phyloP scores from a whole-genome alignment of 2,113 vertebrate genomes.

The Stigmatopora nigra region DNA sequence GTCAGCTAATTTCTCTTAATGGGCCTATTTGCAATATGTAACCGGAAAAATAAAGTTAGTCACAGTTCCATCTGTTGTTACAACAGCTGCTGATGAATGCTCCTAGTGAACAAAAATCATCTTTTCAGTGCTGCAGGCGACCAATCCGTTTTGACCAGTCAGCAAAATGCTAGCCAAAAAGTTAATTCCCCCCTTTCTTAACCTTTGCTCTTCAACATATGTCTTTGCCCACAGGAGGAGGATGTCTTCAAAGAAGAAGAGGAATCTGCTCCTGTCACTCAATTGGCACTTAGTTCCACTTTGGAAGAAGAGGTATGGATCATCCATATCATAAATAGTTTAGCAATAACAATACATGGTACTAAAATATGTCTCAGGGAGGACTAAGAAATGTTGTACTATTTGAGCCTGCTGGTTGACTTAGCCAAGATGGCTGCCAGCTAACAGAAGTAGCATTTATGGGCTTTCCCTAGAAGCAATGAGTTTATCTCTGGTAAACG shows the following conservation, averaged over 20 bases:
- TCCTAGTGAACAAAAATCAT: not conserved
- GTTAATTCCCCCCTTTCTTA: not conserved
- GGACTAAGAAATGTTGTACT: too few relatives aligned
- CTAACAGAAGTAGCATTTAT: too few relatives aligned
- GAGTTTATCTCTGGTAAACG: too few relatives aligned
- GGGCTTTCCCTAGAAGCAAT: too few relatives aligned
- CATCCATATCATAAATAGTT: not conserved
- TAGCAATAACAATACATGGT: too few relatives aligned
- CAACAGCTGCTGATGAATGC: conserved; percentile 11
- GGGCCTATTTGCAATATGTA: not conserved
- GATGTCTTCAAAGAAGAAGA: conserved; percentile 49
- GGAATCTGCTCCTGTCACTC: conserved; percentile 43
- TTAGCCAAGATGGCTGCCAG: too few relatives aligned
- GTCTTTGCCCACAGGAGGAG: conserved; percentile 35
- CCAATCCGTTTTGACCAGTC: too few relatives aligned
- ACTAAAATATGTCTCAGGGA: too few relatives aligned
- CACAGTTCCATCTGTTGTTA: not conserved
- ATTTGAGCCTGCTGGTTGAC: too few relatives aligned
- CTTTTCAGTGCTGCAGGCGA: too few relatives aligned
- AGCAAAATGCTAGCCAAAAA: too few relatives aligned
- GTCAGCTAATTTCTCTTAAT: not conserved
- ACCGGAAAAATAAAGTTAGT: not conserved
- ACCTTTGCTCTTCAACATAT: conserved; percentile 1
- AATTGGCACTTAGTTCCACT: conserved; percentile 62
- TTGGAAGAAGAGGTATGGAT: conserved; percentile 62